Conservation (phyloP, 2,113 vertebrate species). For the Nothobranchius furzeri region DNA sequence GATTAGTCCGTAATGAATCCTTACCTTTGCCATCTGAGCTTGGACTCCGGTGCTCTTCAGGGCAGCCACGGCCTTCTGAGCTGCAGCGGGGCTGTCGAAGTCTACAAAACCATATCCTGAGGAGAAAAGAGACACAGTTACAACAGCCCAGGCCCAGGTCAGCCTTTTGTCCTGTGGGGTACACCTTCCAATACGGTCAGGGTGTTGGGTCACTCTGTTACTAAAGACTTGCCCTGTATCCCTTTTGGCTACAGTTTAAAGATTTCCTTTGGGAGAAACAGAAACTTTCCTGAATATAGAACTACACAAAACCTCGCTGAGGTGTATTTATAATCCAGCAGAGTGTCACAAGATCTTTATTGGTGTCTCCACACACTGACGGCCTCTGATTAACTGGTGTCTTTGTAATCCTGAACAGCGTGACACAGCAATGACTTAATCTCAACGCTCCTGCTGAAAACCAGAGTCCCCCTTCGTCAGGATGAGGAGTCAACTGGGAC, state of each 20-base stretch:
- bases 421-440: slow-evolving; percentile 56
- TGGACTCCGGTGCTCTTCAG: slow-evolving; percentile 94
- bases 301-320: background rate
- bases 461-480: slow-evolving; percentile 34
- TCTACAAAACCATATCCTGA: slow-evolving; percentile 98
- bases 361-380: slow-evolving; percentile 35
- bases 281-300: background rate
- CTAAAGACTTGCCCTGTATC: background rate
- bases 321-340: slow-evolving; percentile 36
- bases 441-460: slow-evolving; percentile 41
- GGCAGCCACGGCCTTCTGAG: slow-evolving; percentile 96
- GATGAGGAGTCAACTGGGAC: slow-evolving; percentile 24
- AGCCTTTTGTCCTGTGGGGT: slow-evolving; percentile 59
- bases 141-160: slow-evolving; percentile 39
- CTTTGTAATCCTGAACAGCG: slow-evolving; percentile 66
- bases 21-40: slow-evolving; percentile 99
- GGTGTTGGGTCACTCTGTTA: background rate
- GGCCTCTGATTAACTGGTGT: slow-evolving; percentile 44
- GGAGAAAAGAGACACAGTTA: slow-evolving; percentile 59
- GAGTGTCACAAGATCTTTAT: slow-evolving; percentile 31
- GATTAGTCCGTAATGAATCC: slow-evolving; percentile 61
- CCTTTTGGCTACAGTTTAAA: background rate
- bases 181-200: slow-evolving; percentile 16
- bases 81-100: slow-evolving; percentile 95
- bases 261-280: slow-evolving; percentile 1